These are phyloP conservation scores for Discoglossus pictus DNA, from an alignment of 2,797 vertebrate genomes.

Conservation along the genomic window DNA sequence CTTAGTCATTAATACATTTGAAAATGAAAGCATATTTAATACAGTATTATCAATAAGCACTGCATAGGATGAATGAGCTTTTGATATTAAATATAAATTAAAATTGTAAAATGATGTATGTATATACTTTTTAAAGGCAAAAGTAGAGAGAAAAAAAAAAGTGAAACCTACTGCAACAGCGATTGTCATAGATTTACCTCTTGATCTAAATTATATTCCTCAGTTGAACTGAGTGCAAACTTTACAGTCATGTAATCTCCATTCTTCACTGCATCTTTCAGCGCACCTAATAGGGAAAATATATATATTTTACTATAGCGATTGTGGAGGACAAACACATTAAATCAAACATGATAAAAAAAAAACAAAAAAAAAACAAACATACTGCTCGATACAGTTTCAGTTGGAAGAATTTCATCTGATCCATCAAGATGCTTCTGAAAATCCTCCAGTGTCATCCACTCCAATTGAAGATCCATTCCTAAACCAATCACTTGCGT, in stretches of 20 bases:
- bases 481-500: conserved; percentile 83
- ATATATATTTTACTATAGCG: not conserved
- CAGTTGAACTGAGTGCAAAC: conserved; percentile 89
- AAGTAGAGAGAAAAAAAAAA: not conserved
- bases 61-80: too few species aligned
- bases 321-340: not conserved
- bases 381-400: conserved; percentile 83
- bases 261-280: conserved; percentile 94
- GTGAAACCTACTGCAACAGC: not conserved
- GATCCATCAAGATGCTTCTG: conserved; percentile 93
- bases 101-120: not conserved
- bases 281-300: conserved; percentile 69
- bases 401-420: conserved; percentile 78
- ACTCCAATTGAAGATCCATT: conserved; percentile 93
- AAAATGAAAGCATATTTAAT: too few species aligned
- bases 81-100: too few species aligned
- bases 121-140: too few species aligned
- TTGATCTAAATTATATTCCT: conserved; percentile 94
- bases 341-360: not conserved
- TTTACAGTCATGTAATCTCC: conserved; percentile 94
- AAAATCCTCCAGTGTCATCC: conserved; percentile 95
- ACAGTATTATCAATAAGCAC: too few species aligned
- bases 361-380: conserved; percentile 48
- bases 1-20: too few species aligned
- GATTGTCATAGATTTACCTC: conserved; percentile 75